phyloP scores from a whole-genome alignment of 2,888 invertebrate genomes.

The Trypoxylon attenuatum region DNA sequence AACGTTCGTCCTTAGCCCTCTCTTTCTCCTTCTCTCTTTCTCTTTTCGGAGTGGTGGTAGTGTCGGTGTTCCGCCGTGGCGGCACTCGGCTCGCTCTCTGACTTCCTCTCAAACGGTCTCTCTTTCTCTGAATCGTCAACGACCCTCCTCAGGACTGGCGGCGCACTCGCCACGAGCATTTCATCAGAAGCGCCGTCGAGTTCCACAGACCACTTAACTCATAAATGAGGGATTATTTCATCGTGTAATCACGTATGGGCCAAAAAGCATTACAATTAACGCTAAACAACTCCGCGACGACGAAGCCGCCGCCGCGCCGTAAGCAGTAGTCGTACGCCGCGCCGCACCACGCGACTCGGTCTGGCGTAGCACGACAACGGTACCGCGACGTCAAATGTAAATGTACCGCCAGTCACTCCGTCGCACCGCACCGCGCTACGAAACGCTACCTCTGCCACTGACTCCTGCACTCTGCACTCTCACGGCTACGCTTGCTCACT shows the following conservation, averaged over 20 bases:
- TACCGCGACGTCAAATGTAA: slow-evolving; percentile 58
- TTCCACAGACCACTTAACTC: slow-evolving; percentile 73
- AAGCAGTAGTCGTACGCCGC: no score
- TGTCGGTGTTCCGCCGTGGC: no score
- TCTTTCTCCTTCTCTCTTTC: not conserved
- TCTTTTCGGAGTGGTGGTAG: no score
- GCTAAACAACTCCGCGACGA: slow-evolving; percentile 66
- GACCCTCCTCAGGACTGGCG: slow-evolving; percentile 61
- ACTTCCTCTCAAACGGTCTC: not conserved
- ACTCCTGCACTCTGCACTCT: not conserved
- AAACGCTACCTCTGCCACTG: not conserved
- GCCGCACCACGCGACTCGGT: no score
- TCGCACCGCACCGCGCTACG: slow-evolving; percentile 11
- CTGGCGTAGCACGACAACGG: slow-evolving; percentile 41
- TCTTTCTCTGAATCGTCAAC: slow-evolving; percentile 50
- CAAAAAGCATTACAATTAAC: slow-evolving; percentile 73
- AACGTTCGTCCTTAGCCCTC: slow-evolving; percentile 18
- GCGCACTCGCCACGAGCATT: slow-evolving; percentile 69
- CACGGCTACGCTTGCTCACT: slow-evolving; percentile 31
- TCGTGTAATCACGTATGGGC: slow-evolving; percentile 72
- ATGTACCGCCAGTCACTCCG: slow-evolving; percentile 47
- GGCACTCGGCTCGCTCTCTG: not conserved
- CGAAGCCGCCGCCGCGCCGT: slow-evolving; percentile 47
- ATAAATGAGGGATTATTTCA: slow-evolving; percentile 74
- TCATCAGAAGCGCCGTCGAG: slow-evolving; percentile 72